These are phyloP conservation scores for Sphinx pinastri DNA, from an alignment of 2,888 invertebrate genomes.

Conservation along the genomic window DNA sequence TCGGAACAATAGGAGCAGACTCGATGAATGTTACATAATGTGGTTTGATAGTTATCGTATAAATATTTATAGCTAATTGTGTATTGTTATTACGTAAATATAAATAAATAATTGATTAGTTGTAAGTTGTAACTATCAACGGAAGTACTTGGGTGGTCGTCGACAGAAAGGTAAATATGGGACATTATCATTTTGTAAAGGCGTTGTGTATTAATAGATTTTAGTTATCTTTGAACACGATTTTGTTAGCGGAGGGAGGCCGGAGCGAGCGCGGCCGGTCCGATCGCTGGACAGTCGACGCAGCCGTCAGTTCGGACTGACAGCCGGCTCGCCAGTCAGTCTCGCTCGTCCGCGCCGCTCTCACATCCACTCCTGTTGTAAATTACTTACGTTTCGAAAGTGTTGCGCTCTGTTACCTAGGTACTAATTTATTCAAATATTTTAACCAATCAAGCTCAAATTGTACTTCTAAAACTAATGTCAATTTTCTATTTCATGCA, in stretches of 20 bases:
- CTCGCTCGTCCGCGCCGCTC: conserved; percentile 36
- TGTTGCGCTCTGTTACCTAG: conserved; percentile 66
- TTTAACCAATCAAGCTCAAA: conserved; percentile 62
- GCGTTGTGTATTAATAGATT: conserved; percentile 65
- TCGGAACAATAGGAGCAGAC: conserved; percentile 70
- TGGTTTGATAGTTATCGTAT: conserved; percentile 83
- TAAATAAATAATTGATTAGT: conserved; percentile 83
- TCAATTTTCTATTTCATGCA: conserved; percentile 72
- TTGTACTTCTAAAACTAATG: conserved; percentile 70
- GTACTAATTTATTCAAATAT: conserved; percentile 55
- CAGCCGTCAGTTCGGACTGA: conserved; percentile 27
- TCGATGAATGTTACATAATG: conserved; percentile 76
- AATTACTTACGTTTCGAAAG: conserved; percentile 52
- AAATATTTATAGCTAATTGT: conserved; percentile 85
- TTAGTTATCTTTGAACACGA: conserved; percentile 46
- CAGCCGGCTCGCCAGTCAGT: conserved; percentile 32
- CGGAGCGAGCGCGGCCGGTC: conserved; percentile 29
- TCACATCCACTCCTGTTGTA: conserved; percentile 44
- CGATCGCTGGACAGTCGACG: conserved; percentile 30
- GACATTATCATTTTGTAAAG: conserved; percentile 64
- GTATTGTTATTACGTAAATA: conserved; percentile 84
- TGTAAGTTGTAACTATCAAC: conserved; percentile 81
- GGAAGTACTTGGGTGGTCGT: conserved; percentile 73
- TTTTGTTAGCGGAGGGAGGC: conserved; percentile 46
- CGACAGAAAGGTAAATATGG: conserved; percentile 61